Evolutionary conservation across 1,140 invertebrate genomes (phyloP), one percentile per base, ranked within the genome.

Genomic region (Eubasilissa regina): DNA sequence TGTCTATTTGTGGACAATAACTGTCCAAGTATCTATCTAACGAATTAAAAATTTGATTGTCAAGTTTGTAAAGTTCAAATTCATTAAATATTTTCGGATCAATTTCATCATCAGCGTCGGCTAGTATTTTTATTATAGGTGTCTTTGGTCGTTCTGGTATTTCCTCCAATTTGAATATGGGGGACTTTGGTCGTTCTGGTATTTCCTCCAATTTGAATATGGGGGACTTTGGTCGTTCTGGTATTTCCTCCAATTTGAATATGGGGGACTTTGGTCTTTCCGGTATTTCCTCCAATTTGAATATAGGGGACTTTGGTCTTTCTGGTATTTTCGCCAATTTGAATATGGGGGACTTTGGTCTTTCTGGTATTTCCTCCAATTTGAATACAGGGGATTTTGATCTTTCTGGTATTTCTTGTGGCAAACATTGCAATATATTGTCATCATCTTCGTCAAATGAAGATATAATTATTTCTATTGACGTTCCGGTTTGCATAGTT

Each of bases 51-150:
- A 75, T 62, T 51, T 78, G 25, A 64, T 53, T 35, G 9, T 78
- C 77, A 48, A 78, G 58, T 60, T 78, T 58, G 15, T 78, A 73
- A 51, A 72, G 68, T 48, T 73, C 77, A 56, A 73, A 87, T 82
- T 86, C 86, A 75, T 86, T 87, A 8, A 82, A 84, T 48, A 84
- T 84, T 12, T 83, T 48, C 53, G 84, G 79, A n/a, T 84, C 74
- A 70, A 80, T 82, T 75, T 84, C 77, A 72, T 81, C 68, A 43
- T 83, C 60, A 53, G 86, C 84, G 44, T 80, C 85, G 12, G 83
- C 81, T 56, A 88, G 84, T 68, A 87, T 86, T 85, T 88, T 88
- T 43, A 85, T 85, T 25, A 88, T 81, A 7, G 87, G 87, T 56
- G 86, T 85, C 81, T 87, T 87, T 6, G 86, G 87, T 66, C 78